Evolutionary conservation across 1,140 invertebrate genomes (phyloP), one percentile per base, ranked within the genome.

Genomic region (Odontomachus brunneus): DNA sequence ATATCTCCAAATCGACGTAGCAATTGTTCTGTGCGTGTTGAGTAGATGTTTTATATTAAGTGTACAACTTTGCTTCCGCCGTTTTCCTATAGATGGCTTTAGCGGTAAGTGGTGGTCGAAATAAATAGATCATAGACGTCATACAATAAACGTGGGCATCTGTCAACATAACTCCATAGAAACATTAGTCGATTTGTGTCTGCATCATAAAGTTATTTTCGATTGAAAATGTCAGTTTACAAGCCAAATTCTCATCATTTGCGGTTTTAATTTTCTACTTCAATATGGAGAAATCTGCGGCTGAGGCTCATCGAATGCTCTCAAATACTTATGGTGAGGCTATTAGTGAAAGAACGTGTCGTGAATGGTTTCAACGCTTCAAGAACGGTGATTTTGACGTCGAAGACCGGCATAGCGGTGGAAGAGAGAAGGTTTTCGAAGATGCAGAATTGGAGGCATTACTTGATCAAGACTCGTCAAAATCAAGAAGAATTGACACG

Each of bases 171-270:
- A 73, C 44, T 29, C 15, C 24, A 76, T 69, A 19, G 17, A 69
- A 60, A 83, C 63, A 88, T 66, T 69, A 85, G 57, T 84, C 19
- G 19, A 84, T 71, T 72, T 76, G 65, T 84, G 63, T 76, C 55
- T 12, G 74, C 66, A 78, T 80, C 73, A 67, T 71, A 84, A 80
- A 72, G 53, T 78, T 33, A 63, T 26, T 15, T 17, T 26, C 17
- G 15, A 71, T 26, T n/a, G 15, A 67, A 74, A 11, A 24, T 62
- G 15, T 14, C 62, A 65, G 2, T 62, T 73, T 48, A 4, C 26
- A 48, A 53, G 55, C 15, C 22, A 73, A 73, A 15, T 59, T n/a
- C 29, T 29, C 22, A 11, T 38, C 19, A 59, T 26, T 53, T 71
- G 49, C 22, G 24, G 19, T 29, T 49, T 57, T 57, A 57, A 29